These are phyloP conservation scores for Rugalucina vietnamica DNA, from an alignment of 2,888 invertebrate genomes.

Conservation along the genomic window DNA sequence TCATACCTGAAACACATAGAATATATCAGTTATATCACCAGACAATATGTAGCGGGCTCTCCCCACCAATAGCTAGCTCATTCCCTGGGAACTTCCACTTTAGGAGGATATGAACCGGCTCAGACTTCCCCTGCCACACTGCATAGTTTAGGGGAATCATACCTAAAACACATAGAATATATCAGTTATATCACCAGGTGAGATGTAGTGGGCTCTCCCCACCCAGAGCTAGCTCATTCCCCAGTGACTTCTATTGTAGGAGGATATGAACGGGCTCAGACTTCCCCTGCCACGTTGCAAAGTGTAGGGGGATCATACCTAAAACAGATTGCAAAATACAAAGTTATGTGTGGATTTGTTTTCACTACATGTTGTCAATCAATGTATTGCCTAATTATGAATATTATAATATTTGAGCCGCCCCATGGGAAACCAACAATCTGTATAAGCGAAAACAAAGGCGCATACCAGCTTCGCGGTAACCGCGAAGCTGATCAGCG, in stretches of 20 bases:
- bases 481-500: too few species aligned
- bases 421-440: too few species aligned
- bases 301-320: slow-evolving; percentile 83
- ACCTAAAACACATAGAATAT: slow-evolving; percentile 72
- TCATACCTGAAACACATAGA: slow-evolving; percentile 78
- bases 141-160: slow-evolving; percentile 83
- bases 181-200: too few species aligned
- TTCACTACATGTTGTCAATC: too few species aligned
- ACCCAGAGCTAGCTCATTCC: slow-evolving; percentile 79
- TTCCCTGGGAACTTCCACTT: slow-evolving; percentile 79
- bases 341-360: too few species aligned
- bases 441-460: too few species aligned
- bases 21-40: too few species aligned
- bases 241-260: slow-evolving; percentile 77
- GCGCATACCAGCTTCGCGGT: too few species aligned
- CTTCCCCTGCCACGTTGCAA: slow-evolving; percentile 83
- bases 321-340: too few species aligned
- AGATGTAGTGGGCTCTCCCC: slow-evolving; percentile 54
- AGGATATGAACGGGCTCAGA: slow-evolving; percentile 80
- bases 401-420: too few species aligned
- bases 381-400: too few species aligned
- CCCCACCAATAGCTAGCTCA: slow-evolving; percentile 79
- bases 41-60: slow-evolving; percentile 82
- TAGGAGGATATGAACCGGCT: slow-evolving; percentile 80
- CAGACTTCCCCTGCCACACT: slow-evolving; percentile 81